These are phyloP conservation scores for Tachycineta bicolor DNA, from an alignment of 2,113 vertebrate species.

Conservation along the genomic window DNA sequence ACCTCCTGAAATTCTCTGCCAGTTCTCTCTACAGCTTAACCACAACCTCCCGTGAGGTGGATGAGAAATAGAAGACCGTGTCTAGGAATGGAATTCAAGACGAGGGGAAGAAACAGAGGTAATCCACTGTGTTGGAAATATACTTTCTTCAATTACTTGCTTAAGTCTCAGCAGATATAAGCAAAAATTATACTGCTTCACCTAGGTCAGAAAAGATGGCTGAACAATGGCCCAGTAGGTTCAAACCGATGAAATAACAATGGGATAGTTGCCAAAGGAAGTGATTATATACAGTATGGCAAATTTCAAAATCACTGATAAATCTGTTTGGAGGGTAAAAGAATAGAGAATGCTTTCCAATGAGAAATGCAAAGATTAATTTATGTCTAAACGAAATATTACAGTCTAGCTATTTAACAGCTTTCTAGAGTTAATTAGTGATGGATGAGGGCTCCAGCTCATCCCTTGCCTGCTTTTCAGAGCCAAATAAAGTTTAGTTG, in stretches of 20 bases:
- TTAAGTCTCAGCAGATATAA: neutral
- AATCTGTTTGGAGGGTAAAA: constrained; percentile 14
- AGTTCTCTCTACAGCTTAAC: neutral
- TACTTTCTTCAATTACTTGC: neutral
- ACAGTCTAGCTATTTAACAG: neutral
- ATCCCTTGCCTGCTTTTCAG: neutral
- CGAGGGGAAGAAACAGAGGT: neutral
- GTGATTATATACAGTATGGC: neutral
- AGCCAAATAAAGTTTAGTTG: neutral
- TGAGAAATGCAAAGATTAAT: neutral
- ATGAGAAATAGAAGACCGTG: neutral
- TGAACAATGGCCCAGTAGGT: neutral
- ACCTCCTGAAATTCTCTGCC: neutral
- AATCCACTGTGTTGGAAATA: neutral
- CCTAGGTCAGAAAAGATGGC: neutral
- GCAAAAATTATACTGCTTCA: neutral
- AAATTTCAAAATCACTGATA: neutral
- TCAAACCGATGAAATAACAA: neutral
- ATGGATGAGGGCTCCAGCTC: neutral
- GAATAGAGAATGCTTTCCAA: neutral
- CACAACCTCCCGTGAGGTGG: neutral
- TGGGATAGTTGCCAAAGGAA: neutral
- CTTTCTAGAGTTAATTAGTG: neutral
- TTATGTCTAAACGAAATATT: neutral
- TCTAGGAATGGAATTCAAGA: neutral